Evolutionary conservation across 2,113 vertebrate species (phyloP).

Genomic region (Pantherophis guttatus): DNA sequence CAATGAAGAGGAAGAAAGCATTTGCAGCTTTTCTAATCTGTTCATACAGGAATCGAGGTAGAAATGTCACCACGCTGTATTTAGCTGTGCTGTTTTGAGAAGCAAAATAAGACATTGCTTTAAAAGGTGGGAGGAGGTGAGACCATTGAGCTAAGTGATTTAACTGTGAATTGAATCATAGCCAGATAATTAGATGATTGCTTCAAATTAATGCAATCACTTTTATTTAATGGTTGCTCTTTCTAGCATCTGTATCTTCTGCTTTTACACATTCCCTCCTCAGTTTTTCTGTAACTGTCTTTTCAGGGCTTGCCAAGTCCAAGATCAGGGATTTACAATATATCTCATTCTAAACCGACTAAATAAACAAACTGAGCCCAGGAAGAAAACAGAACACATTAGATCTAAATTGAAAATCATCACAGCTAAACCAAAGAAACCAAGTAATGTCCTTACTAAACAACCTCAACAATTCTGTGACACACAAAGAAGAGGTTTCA

Average conservation of each 20-base stretch:
- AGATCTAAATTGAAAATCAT: neutral
- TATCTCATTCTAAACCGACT: neutral
- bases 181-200: neutral
- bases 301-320: neutral
- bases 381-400: neutral
- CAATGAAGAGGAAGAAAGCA: conserved; percentile 99
- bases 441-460: neutral
- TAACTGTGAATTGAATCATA: neutral
- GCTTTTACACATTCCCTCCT: no score
- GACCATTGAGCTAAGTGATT: neutral
- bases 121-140: neutral
- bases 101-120: neutral
- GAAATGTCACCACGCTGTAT: conserved; percentile 95
- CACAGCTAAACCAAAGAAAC: neutral
- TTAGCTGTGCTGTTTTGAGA: conserved; percentile 89
- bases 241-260: neutral
- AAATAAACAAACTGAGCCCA: neutral
- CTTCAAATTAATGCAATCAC: neutral
- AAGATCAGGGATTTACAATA: neutral
- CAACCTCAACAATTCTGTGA: neutral
- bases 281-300: neutral
- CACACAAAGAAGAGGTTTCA: neutral
- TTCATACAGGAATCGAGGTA: conserved; percentile 98
- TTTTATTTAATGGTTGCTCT: neutral
- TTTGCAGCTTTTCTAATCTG: conserved; percentile 98